Base-by-base conservation (phyloP, 2,888 invertebrate species). In the Slavum lentiscoides region DNA sequence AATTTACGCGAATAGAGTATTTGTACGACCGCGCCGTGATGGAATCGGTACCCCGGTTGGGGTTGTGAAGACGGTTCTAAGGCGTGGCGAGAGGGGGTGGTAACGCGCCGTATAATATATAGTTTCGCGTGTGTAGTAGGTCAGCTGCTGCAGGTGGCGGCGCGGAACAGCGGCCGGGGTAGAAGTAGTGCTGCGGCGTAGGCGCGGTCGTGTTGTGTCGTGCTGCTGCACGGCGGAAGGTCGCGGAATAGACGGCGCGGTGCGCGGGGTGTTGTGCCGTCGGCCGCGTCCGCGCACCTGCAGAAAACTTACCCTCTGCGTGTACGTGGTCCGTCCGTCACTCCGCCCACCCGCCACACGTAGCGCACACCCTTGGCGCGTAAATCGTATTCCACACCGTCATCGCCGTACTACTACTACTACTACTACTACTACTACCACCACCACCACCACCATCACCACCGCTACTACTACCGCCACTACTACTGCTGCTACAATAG, bases 81-180 rank as follows among this genome's bases (percentile, higher is more conserved):
- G 30, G 2, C 30, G 30, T 30, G 30, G 30, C 2, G 43, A 7
- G 2, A 7, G 43, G 9, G 2, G 74, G 43, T 21, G 73, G 43
- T n/a, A 23, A 43, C 37, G 30, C 37, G 5, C 53, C 69, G n/a
- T n/a, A n/a, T n/a, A n/a, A n/a, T 4, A 4, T 30, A 58, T 39
- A 43, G 61, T 30, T 19, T 30, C n/a, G 58, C 64, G 43, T 39
- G 61, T 37, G 73, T 53, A 64, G 9, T 74, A 74, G 74, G 74
- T 74, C 74, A 74, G 74, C n/a, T n/a, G n/a, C n/a, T n/a, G n/a
- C 74, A 74, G 74, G 74, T 66, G 74, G 74, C 55, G 17, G 64
- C 39, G 66, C 4, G 30, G 2, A 30, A 4, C 74, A 64, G 74
- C 30, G 30, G 30, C 30, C 2, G 30, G 62, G 74, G 74, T 55